phyloP scores from a whole-genome alignment of 2,888 invertebrate species.

The Phyto melanocephala region DNA sequence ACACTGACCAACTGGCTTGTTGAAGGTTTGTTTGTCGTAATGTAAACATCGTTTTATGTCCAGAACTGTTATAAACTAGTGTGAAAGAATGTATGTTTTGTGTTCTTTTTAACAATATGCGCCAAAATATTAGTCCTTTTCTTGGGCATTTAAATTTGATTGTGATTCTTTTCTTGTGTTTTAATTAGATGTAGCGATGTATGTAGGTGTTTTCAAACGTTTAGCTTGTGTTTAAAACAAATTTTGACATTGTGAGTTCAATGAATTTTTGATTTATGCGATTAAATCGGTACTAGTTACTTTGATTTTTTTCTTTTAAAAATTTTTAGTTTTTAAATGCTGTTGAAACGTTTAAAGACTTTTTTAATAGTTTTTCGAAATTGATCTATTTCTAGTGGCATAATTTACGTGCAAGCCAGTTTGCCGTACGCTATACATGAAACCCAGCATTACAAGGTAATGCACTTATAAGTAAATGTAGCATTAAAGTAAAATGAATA shows the following conservation, averaged over 20 bases:
- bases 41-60: constrained; percentile 22
- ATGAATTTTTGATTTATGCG: constrained; percentile 75
- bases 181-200: neutral
- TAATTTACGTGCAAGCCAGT: too few relatives aligned
- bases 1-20: neutral
- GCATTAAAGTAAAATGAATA: too few relatives aligned
- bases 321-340: neutral
- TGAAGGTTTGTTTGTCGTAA: neutral
- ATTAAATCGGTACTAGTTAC: constrained; percentile 23
- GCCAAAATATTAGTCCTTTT: constrained; percentile 34
- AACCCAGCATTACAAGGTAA: too few relatives aligned
- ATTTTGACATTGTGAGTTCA: constrained; percentile 71
- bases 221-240: constrained; percentile 4
- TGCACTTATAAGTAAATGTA: too few relatives aligned
- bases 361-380: too few relatives aligned
- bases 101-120: constrained; percentile 29
- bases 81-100: neutral
- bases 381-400: too few relatives aligned
- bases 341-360: neutral
- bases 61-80: constrained; percentile 40
- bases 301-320: constrained; percentile 11
- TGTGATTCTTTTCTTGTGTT: neutral
- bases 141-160: neutral
- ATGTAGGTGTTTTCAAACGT: constrained; percentile 13
- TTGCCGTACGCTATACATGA: too few relatives aligned